A percentile compares a stretch with the other conserved stretches of the same genome.
Conservation (phyloP, 30 jellyfish, hydroid and myxozoan species). For the Cassiopea xamachana region DNA sequence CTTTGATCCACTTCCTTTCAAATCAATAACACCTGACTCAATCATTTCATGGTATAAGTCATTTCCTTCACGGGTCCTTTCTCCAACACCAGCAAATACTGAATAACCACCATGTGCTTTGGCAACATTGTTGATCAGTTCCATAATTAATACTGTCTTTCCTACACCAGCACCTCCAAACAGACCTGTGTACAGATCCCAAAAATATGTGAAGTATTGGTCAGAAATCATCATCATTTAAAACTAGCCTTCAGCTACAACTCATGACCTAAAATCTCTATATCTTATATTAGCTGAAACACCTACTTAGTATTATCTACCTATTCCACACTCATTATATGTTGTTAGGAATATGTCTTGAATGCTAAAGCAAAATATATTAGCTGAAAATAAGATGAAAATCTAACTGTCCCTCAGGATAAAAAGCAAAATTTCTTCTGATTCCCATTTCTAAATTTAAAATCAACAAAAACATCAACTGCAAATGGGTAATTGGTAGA, state of each 20-base stretch:
- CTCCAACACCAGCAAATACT: constrained; percentile 99
- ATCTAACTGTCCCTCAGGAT: no score
- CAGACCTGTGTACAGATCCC: constrained; percentile 69
- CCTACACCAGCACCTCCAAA: constrained; percentile 99
- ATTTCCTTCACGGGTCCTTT: constrained; percentile 99
- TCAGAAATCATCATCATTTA: no score
- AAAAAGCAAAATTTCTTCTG: no score
- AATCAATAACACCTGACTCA: constrained; percentile 96
- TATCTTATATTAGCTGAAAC: no score
- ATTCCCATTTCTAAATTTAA: no score
- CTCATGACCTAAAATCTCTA: no score
- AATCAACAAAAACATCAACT: neutral
- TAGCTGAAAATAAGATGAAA: no score
- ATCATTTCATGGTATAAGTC: constrained; percentile 99
- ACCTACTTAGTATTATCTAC: no score
- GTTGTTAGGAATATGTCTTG: no score
- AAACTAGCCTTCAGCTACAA: no score
- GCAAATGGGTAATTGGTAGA: neutral
- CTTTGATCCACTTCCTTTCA: constrained; percentile 96
- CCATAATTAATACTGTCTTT: constrained; percentile 99
- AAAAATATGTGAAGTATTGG: neutral
- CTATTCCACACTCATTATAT: no score
- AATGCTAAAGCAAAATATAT: no score
- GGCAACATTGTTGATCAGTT: constrained; percentile 98
- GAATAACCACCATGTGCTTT: constrained; percentile 99